Percentiles rank a stretch among this genome's conserved stretches.
phyloP scores from a whole-genome alignment of 2,888 invertebrate genomes.

The Rhingia rostrata region DNA sequence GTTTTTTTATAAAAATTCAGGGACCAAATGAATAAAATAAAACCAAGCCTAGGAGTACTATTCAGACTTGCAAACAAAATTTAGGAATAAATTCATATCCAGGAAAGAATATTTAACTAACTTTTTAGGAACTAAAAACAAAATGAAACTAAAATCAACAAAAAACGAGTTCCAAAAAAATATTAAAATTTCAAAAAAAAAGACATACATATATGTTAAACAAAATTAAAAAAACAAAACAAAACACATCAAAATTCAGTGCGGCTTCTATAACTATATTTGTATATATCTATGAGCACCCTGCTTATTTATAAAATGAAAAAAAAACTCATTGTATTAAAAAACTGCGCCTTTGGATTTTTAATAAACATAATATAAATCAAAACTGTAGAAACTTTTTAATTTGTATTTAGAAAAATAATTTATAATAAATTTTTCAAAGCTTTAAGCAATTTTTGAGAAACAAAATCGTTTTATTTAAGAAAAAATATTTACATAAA shows the following conservation, averaged over 20 bases:
- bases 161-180: constrained; percentile 74
- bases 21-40: constrained; percentile 78
- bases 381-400: constrained; percentile 35
- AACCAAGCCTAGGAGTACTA: constrained; percentile 43
- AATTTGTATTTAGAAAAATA: constrained; percentile 37
- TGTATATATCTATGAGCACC: constrained; percentile 54
- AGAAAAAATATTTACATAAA: constrained; percentile 39
- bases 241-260: constrained; percentile 54
- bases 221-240: constrained; percentile 70
- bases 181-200: constrained; percentile 30
- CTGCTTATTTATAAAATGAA: constrained; percentile 47
- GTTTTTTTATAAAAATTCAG: constrained; percentile 78
- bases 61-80: constrained; percentile 45
- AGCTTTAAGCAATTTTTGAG: constrained; percentile 50
- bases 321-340: constrained; percentile 33
- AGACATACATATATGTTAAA: constrained; percentile 49
- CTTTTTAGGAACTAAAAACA: background rate
- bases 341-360: constrained; percentile 59
- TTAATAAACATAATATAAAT: constrained; percentile 39
- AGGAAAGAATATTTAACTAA: constrained; percentile 51
- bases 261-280: constrained; percentile 55
- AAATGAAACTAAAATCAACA: constrained; percentile 47
- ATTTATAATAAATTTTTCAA: constrained; percentile 46
- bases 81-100: constrained; percentile 66
- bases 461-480: constrained; percentile 43